Evolutionary conservation across 2,888 invertebrate genomes (phyloP), one percentile per base, ranked within the genome.

Genomic region (Emesis furor): DNA sequence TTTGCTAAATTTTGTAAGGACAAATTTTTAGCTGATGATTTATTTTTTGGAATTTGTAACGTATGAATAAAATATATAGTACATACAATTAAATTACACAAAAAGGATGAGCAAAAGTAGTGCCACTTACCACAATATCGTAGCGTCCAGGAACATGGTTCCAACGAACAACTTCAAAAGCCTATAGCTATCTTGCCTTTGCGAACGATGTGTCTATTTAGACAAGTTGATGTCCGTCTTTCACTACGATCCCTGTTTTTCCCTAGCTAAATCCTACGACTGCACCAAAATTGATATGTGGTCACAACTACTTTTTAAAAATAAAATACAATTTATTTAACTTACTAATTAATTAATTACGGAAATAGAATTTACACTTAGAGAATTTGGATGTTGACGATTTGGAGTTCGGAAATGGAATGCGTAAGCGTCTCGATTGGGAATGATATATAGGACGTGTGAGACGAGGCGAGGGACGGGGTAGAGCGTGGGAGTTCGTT

Each of bases 1-100:
- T 89, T 74, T 0, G 90, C 88, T 12, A 24, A 24, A 24, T 24
- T 24, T 24, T 24, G 24, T 24, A 24, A 24, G 24, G 24, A 24
- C 0, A 24, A 24, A 24, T 24, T 24, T 24, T 24, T 0, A 24
- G 24, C 24, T 24, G 24, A 24, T 24, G 1, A 24, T 24, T 24
- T 24, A 24, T 1, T 24, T 24, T 24, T 0, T 24, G 24, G 24
- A 24, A 24, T 24, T 24, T 24, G 0, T 24, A 24, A 24, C 24
- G 24, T 24, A 24, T 24, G 24, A 24, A 24, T 24, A 24, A 24
- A 24, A 24, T 24, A 24, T 24, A 24, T 24, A 24, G 24, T 24
- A 24, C 24, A 24, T 24, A 24, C 1, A 24, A 24, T 24, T 24
- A 24, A 24, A 24, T 24, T 1, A 55, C 7, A 59, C 5, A 8